These are phyloP conservation scores for Gallinago undulata DNA, from an alignment of 2,113 vertebrate genomes.

Conservation along the genomic window DNA sequence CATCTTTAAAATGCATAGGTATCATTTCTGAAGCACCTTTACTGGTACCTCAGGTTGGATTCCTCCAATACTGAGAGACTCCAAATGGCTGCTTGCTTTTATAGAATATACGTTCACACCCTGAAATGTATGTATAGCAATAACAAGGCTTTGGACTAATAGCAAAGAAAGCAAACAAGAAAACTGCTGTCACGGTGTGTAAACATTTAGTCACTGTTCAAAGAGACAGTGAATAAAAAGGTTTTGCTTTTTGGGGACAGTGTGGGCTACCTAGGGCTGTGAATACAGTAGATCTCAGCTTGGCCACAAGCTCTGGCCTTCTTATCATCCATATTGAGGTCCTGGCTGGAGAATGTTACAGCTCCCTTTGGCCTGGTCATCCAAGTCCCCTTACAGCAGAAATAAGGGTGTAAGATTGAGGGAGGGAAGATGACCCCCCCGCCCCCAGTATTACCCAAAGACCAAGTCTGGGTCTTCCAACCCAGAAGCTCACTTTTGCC, in stretches of 20 bases:
- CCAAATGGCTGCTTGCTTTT: neutral
- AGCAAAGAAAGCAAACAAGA: neutral
- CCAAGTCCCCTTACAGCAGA: neutral
- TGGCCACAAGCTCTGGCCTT: neutral
- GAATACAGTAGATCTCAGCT: neutral
- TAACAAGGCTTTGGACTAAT: neutral
- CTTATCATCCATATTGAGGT: neutral
- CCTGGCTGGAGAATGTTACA: neutral
- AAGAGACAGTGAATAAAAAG: neutral
- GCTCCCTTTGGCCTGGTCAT: neutral
- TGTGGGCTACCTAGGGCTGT: neutral
- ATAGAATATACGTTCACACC: neutral
- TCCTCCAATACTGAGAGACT: neutral
- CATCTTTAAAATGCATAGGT: neutral
- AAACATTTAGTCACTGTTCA: neutral
- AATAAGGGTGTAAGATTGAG: neutral
- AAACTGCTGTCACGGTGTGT: neutral
- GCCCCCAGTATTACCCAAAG: neutral
- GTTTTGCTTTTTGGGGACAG: rapidly evolving
- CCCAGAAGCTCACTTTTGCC: neutral
- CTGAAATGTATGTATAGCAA: neutral
- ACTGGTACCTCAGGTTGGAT: neutral
- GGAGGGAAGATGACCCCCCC: neutral
- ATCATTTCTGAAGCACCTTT: neutral
- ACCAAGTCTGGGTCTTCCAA: neutral